A percentile compares a stretch with the other conserved stretches of the same genome.
phyloP scores from a whole-genome alignment of 2,888 invertebrate genomes.

The Tetranychus truncatus region DNA sequence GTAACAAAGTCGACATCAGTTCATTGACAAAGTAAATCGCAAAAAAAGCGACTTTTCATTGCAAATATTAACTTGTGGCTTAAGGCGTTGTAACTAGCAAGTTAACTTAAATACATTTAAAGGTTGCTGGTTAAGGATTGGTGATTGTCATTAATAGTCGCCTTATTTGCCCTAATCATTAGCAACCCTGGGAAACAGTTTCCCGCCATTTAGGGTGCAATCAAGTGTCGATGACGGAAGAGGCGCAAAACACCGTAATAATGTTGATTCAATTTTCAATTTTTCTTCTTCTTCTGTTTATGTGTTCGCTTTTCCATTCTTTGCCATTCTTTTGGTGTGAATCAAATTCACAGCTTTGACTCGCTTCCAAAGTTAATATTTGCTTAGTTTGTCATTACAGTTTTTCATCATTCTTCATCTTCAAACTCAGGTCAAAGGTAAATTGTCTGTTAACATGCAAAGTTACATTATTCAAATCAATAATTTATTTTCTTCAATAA shows the following conservation, averaged over 20 bases:
- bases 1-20: too few relatives aligned
- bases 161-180: background rate
- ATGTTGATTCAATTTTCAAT: too few relatives aligned
- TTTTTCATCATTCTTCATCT: too few relatives aligned
- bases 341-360: too few relatives aligned
- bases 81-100: background rate
- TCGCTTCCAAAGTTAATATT: too few relatives aligned
- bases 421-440: too few relatives aligned
- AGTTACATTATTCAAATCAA: too few relatives aligned
- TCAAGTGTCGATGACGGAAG: background rate
- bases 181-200: background rate
- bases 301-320: background rate
- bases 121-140: background rate
- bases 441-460: too few relatives aligned
- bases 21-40: too few relatives aligned
- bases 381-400: too few relatives aligned
- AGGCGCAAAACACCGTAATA: background rate
- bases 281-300: too few relatives aligned
- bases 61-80: slow-evolving; percentile 1
- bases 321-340: background rate
- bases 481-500: too few relatives aligned
- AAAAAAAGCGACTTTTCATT: background rate
- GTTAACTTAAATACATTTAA: background rate
- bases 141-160: background rate
- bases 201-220: background rate